Conservation (phyloP, 1,140 invertebrate genomes). For the Tetragonula clypearis region DNA sequence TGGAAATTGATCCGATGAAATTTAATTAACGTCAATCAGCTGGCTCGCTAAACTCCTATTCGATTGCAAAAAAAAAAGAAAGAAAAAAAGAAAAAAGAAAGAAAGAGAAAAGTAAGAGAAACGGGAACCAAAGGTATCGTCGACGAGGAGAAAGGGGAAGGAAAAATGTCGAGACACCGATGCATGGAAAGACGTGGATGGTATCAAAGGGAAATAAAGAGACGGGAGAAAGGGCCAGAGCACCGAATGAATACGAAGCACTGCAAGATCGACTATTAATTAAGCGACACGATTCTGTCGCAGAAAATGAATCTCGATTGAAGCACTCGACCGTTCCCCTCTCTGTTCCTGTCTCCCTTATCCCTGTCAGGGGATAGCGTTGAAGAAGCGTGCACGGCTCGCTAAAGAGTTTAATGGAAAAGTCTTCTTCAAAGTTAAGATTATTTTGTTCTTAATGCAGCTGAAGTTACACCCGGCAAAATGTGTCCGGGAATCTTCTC, state of each 20-base stretch:
- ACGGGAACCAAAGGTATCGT: not conserved
- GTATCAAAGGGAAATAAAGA: slow-evolving; percentile 19
- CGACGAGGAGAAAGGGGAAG: not conserved
- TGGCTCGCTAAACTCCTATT: slow-evolving; percentile 41
- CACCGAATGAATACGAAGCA: slow-evolving; percentile 24
- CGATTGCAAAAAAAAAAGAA: slow-evolving; percentile 31
- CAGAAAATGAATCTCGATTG: slow-evolving; percentile 39
- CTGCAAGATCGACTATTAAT: slow-evolving; percentile 46
- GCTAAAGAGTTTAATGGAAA: slow-evolving; percentile 24
- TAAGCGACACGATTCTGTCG: slow-evolving; percentile 45
- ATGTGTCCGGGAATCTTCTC: not conserved
- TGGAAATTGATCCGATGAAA: slow-evolving; percentile 51
- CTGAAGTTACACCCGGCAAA: not conserved
- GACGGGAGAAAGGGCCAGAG: not conserved
- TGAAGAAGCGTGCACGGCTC: not conserved
- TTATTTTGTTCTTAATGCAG: slow-evolving; percentile 18
- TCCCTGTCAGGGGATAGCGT: not conserved
- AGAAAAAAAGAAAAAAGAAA: too few species aligned
- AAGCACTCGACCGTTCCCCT: not conserved
- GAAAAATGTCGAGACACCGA: not conserved
- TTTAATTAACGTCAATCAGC: slow-evolving; percentile 63
- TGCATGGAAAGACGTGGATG: not conserved
- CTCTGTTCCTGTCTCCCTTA: not conserved
- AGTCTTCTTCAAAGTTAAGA: slow-evolving; percentile 6
- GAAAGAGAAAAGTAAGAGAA: too few species aligned